Evolutionary conservation across 2,113 vertebrate species (phyloP), one percentile per base, ranked within the genome.

Genomic region (Podarcis muralis): DNA sequence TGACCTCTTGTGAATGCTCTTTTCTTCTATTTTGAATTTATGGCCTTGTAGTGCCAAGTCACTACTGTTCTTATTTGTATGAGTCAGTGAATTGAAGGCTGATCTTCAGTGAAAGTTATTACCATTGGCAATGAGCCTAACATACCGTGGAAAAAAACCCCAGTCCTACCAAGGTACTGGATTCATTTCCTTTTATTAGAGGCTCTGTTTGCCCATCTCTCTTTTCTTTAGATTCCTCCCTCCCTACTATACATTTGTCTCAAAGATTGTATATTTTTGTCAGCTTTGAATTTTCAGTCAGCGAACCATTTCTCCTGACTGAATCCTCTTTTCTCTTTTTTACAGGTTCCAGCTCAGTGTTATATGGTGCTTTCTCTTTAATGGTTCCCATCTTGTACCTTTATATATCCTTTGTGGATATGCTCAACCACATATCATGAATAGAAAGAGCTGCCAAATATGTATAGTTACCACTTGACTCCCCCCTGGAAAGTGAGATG

Each of bases 51-150:
- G 16, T 35, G 43, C 37, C 15, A 84, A 86, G 20, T 32, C 53
- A 57, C 69, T 86, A 23, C 43, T 93, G 30, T 3, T 79, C 72
- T 91, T 84, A 43, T 30, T 81, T 74, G 35, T 1, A 32, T 0
- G 35, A 91, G 90, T 91, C 85, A 77, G 72, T 93, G 92, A 94
- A 40, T 62, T 88, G 32, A 6, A 72, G 91, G 92, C 84, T 90
- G 30, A 83, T 77, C 25, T 84, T 86, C 37, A 0, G 1, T 77
- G 76, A 74, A 89, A 84, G 72, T 91, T 92, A 68, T 15, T 6
- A 48, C 84, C n/a, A 23, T 11, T 59, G 88, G 25, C 8, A 75
- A n/a, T 84, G 80, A 78, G 25, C 57, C 89, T 82, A 81, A 90
- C 62, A 85, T 84, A 69, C n/a, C 16, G 11, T 59, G 86, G 79